These are phyloP conservation scores for Phyllostomus hastatus DNA, from an alignment of 2,113 vertebrate genomes.

Conservation along the genomic window DNA sequence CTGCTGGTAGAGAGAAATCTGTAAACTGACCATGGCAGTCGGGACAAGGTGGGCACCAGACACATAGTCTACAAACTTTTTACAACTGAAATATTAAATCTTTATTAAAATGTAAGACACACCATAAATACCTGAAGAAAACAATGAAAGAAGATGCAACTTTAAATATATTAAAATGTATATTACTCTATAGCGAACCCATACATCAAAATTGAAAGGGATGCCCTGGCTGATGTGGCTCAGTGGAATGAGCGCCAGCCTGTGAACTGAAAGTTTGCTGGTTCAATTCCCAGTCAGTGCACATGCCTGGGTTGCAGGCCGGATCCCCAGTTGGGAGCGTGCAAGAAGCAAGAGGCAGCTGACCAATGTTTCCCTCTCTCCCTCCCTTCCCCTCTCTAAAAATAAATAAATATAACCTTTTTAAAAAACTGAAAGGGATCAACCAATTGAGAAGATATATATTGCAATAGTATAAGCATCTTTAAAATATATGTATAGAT, in stretches of 20 bases:
- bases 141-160: background rate
- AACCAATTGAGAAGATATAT: background rate
- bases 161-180: background rate
- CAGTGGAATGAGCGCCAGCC: too few relatives aligned
- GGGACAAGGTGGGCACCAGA: background rate
- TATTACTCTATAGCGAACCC: background rate
- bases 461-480: background rate
- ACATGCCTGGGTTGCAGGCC: too few relatives aligned
- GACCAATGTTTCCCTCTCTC: too few relatives aligned
- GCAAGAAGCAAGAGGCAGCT: too few relatives aligned
- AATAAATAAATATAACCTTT: too few relatives aligned
- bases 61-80: background rate
- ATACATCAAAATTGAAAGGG: background rate
- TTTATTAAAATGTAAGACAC: background rate
- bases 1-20: background rate
- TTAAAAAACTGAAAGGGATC: background rate
- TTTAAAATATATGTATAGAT: background rate
- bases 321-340: too few relatives aligned
- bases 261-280: too few relatives aligned
- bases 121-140: background rate
- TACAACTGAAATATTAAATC: background rate
- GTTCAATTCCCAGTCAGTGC: too few relatives aligned
- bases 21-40: background rate
- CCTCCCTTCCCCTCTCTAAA: too few relatives aligned
- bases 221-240: too few relatives aligned